Evolutionary conservation across 2,113 vertebrate genomes (phyloP), one percentile per base, ranked within the genome.

Genomic region (Cheirogaleus medius): DNA sequence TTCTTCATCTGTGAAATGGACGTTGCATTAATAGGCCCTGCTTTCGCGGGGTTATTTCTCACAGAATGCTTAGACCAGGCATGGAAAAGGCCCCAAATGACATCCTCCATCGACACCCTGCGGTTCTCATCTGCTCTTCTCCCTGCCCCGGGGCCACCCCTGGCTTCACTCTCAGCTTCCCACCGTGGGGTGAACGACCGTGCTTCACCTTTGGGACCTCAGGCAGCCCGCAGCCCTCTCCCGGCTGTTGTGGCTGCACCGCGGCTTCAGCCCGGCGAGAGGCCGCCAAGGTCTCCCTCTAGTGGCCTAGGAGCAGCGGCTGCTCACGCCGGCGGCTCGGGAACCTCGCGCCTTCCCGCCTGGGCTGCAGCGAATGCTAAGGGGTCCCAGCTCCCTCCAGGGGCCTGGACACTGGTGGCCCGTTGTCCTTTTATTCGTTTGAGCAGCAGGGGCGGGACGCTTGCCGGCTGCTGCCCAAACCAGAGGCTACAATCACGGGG

Each of bases 231-330:
- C 60, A 85, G 85, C 0, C 52, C 27, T 34, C 6, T 21, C 27
- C 39, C 58, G 18, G 27, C 58, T 14, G 27, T 32, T 32, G 54
- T 4, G 60, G 60, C 25, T 63, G 60, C 60, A 63, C 23, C 25
- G 27, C 32, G 8, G 32, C 81, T 23, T 23, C 3, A 20, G 49
- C 39, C 15, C 2, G 9, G 58, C 4, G 6, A 23, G 0, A 3
- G 37, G 47, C 87, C 1, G 27, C 4, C 2, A 44, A 93, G 44
- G 82, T 42, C 92, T 88, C 97, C 97, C 97, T 63, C 97, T 98
- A 95, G 97, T 0, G 97, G 96, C 27, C 63, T 73, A 20, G 69
- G 54, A 5, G 1, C 32, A 21, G 60, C 1, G 15, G 76, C 74
- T 29, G 47, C 87, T 21, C 12, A 21, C 32, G 6, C 0, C 3